Evolutionary conservation across 2,113 vertebrate species (phyloP), one percentile per base, ranked within the genome.

Genomic region (Cephalopholis sonnerati): DNA sequence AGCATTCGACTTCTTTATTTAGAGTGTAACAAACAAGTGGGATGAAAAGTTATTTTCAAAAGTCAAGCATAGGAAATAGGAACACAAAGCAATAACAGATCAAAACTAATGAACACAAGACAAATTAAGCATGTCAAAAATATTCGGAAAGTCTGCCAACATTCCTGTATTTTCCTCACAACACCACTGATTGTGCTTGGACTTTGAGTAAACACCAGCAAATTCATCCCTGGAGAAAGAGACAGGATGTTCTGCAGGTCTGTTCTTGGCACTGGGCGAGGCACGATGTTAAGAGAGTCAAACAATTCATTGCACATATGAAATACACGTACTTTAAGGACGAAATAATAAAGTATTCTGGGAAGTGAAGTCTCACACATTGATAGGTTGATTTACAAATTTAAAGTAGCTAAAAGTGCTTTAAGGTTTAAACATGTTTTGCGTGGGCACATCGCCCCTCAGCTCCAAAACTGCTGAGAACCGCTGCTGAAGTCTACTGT

Each of bases 131-230:
- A 59, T 25, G 12, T 70, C n/a, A 51, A 61, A 76, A 63, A 1
- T 7, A 84, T 54, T 63, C 3, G 69, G 74, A 83, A 83, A 57
- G 32, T 51, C 79, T 65, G 67, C 71, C 75, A 82, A 62, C 51
- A 36, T 74, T 74, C 18, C 55, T 12, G 54, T 72, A 1, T 53
- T 70, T 83, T 83, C 79, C 70, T 77, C 69, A 79, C 20, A 5
- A 80, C 68, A 55, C 68, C 79, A 59, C 69, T 81, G 53, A 79
- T 66, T 85, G 81, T 85, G 87, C 82, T 88, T 83, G 36, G 70
- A 74, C 41, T 68, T 62, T 59, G 58, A 84, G 83, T 80, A 82
- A 81, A 83, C 54, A 81, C 39, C 62, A 86, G 55, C 22, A 66
- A 61, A 64, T 48, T 44, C 50, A 62, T 65, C 77, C 74, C 66